These are phyloP conservation scores for Smutsia gigantea DNA, from an alignment of 2,797 vertebrate species.

Conservation along the genomic window DNA sequence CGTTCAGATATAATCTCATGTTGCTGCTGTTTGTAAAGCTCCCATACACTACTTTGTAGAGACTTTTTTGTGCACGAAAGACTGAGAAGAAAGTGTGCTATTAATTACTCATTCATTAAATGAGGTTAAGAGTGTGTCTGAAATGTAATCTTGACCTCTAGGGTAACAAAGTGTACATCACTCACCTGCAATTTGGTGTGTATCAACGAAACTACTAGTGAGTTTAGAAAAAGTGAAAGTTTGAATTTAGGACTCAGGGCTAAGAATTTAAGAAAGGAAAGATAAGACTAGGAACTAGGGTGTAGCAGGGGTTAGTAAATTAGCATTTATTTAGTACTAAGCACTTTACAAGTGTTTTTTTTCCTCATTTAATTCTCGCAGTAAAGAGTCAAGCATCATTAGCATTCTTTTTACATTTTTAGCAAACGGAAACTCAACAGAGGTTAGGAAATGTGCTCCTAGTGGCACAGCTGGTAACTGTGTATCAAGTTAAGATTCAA, in stretches of 20 bases:
- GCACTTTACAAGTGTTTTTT: background rate
- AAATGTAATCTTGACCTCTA: background rate
- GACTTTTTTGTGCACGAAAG: background rate
- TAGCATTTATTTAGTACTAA: conserved; percentile 58
- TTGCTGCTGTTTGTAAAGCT: no score
- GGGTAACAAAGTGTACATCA: background rate
- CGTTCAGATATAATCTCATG: background rate
- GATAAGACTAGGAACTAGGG: background rate
- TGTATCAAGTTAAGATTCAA: conserved; percentile 22
- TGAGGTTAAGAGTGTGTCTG: background rate
- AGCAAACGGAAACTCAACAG: conserved; percentile 45
- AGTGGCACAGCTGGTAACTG: background rate
- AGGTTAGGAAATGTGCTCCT: conserved; percentile 43
- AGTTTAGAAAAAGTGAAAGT: background rate
- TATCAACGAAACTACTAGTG: background rate
- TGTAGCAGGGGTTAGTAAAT: conserved; percentile 11
- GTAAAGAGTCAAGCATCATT: conserved; percentile 43
- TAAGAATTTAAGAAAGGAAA: background rate
- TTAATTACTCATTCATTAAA: conserved; percentile 40
- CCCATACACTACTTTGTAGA: background rate
- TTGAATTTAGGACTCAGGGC: background rate
- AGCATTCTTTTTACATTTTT: conserved; percentile 38
- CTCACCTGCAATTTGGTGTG: background rate
- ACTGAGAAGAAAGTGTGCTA: background rate
- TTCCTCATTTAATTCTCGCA: conserved; percentile 32